Evolutionary conservation across 2,113 vertebrate genomes (phyloP), one percentile per base, ranked within the genome.

Genomic region (Bubo blakistoni): DNA sequence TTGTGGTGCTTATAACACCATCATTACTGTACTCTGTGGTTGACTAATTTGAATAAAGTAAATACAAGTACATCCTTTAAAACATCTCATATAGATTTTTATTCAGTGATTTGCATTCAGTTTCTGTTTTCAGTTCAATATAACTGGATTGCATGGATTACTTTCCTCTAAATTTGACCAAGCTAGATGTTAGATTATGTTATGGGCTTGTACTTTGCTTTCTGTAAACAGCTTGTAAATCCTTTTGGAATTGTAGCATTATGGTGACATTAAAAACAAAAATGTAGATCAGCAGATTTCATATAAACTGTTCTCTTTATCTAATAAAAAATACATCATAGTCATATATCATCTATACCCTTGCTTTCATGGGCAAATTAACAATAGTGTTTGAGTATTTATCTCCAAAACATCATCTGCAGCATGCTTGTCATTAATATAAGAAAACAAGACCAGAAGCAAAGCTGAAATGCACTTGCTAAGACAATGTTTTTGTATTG

Each of bases 171-270:
- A 97, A 86, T 81, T 81, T 76, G 59, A 55, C 47, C 10, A 47
- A 70, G 36, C 30, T 83, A 90, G 84, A 82, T 63, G 66, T 32
- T 83, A 59, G 34, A 83, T 94, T 93, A 77, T 90, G 76, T 93
- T 93, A 85, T 29, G 55, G 66, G 73, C 71, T 84, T 95, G 88
- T 96, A 61, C 24, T 67, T 94, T 16, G 29, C 52, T 88, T 81
- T 97, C 84, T 92, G 86, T 96, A 95, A 95, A 59, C 63, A 96
- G 70, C 96, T 96, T 96, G 40, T 80, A 96, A 97, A 96, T 91
- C 16, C 70, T 97, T 96, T 86, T 91, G 86, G 65, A 92, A 94
- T 61, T 94, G 46, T 81, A 96, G 65, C 86, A 95, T 96, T 97
- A 79, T 76, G 46, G 90, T 22, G 47, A 74, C 42, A 92, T 80